phyloP scores from a whole-genome alignment of 2,797 vertebrate species.

The Syngnathus acus region DNA sequence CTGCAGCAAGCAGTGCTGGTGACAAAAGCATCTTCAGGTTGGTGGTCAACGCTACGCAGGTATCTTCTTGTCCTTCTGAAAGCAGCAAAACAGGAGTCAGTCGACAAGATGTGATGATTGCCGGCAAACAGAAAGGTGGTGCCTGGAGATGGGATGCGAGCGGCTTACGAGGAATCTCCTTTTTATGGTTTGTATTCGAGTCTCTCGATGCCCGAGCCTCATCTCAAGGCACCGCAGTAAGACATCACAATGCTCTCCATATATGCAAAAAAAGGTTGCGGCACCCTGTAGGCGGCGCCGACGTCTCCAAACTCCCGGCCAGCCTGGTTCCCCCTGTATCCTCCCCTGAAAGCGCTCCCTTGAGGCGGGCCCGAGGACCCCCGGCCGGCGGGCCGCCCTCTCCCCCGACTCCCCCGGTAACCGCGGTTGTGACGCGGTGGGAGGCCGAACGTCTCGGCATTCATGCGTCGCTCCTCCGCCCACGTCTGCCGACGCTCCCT shows the following conservation, averaged over 20 bases:
- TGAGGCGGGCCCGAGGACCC: constrained; percentile 66
- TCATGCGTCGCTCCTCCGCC: constrained; percentile 92
- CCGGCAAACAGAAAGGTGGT: too few relatives aligned
- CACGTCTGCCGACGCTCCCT: constrained; percentile 93
- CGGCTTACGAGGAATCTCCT: too few relatives aligned
- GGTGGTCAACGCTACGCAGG: constrained; percentile 83
- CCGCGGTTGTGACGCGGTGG: constrained; percentile 83
- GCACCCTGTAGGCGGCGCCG: constrained; percentile 83
- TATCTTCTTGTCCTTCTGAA: constrained; percentile 97
- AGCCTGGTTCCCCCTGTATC: constrained; percentile 82
- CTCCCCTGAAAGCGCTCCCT: constrained; percentile 77
- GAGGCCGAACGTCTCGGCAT: constrained; percentile 92
- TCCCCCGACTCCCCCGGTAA: constrained; percentile 83
- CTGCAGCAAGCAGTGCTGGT: constrained; percentile 82
- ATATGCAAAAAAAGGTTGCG: too few relatives aligned
- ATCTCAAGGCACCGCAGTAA: too few relatives aligned
- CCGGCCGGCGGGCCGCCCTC: constrained; percentile 77
- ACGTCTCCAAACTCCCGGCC: constrained; percentile 88
- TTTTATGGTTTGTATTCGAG: too few relatives aligned
- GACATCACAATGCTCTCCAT: too few relatives aligned
- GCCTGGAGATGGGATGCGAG: too few relatives aligned
- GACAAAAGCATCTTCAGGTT: constrained; percentile 63
- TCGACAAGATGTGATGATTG: too few relatives aligned
- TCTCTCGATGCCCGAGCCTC: too few relatives aligned
- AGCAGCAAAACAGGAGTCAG: constrained; percentile 4